Base-by-base conservation (phyloP, 2,888 invertebrate species). In the Operophtera brumata region DNA sequence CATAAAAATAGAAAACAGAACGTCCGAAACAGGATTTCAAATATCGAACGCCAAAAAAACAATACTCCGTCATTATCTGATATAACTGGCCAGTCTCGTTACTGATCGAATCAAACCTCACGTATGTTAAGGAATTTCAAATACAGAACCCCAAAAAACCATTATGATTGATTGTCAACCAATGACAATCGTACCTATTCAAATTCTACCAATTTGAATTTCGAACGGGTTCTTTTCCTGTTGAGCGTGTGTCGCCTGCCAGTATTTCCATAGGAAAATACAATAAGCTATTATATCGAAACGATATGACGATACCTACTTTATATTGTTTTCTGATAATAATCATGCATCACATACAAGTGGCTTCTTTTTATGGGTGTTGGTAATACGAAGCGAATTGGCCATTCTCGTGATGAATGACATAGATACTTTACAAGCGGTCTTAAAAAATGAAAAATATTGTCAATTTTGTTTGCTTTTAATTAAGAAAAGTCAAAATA, bases 121-220 rank as follows among this genome's bases (percentile, higher is more conserved):
- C 78, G 80, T 80, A 79, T 79, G 80, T 71, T 78, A 84, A 84
- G 83, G 77, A 80, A 86, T 83, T 86, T 86, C 81, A 82, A 86
- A 85, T 84, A 84, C 49, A 51, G 56, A 57, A 57, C 57, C 14
- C 39, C 37, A 57, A 57, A 57, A 57, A 57, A 57, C 82, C 82
- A 80, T 85, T 85, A 86, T 87, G 86, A 87, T 87, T 86, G 86
- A 87, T 87, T 86, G 86, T 87, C 85, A 85, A 84, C 86, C 83
- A 85, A 83, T 86, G 85, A 87, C 86, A 86, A 86, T 86, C 83
- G 86, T 80, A 74, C 66, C 70, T 77, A 86, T 86, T 85, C 82
- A 84, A 86, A 86, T 85, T 83, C 80, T 78, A 80, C 76, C 78
- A 78, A 84, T 85, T 86, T 86, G 81, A 85, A 86, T 86, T 73